A percentile compares a stretch with the other conserved stretches of the same genome.
phyloP scores from a whole-genome alignment of 2,113 vertebrate genomes.

The Ariopsis seemanni region DNA sequence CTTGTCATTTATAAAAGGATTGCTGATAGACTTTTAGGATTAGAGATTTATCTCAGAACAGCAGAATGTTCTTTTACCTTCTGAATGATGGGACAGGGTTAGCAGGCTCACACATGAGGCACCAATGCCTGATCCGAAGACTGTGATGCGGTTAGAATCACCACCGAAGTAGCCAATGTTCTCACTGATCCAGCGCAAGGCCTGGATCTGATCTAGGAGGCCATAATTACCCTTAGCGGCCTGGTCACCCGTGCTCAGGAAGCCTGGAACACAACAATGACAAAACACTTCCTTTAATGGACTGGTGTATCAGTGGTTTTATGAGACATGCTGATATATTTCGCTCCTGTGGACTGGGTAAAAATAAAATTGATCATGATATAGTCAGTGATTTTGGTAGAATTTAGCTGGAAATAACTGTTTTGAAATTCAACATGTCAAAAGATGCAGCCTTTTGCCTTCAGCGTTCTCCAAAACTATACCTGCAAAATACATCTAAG shows the following conservation, averaged over 20 bases:
- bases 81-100: constrained; percentile 96
- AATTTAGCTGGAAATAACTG: neutral
- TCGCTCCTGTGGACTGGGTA: neutral
- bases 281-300: neutral
- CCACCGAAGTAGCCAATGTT: constrained; percentile 98
- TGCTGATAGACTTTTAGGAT: neutral
- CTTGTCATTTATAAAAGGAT: neutral
- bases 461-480: neutral
- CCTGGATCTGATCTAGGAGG: constrained; percentile 97
- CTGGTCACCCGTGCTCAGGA: constrained; percentile 97
- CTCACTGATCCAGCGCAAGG: constrained; percentile 96
- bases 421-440: neutral
- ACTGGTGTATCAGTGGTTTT: neutral
- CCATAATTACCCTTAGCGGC: constrained; percentile 98
- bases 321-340: neutral
- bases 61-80: constrained; percentile 77
- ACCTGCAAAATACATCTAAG: neutral
- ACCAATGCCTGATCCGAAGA: constrained; percentile 95
- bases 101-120: constrained; percentile 98
- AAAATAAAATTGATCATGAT: neutral
- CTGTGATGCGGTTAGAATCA: constrained; percentile 93
- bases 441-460: neutral
- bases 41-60: neutral
- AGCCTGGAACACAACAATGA: constrained; percentile 74
- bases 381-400: neutral